Evolutionary conservation across 2,113 vertebrate genomes (phyloP).

Genomic region (Anolis carolinensis): DNA sequence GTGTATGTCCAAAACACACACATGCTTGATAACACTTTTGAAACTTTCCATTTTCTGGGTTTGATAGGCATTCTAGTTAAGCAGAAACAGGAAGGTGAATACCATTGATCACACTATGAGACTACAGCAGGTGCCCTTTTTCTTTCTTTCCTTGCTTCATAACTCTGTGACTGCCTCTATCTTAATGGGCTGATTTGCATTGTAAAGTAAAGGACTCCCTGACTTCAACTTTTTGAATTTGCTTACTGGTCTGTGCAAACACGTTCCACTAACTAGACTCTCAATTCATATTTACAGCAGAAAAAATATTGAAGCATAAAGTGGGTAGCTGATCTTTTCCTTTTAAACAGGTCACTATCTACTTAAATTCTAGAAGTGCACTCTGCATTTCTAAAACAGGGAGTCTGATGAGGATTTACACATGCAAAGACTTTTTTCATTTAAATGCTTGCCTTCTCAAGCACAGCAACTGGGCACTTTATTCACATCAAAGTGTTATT

Average conservation of each 20-base stretch:
- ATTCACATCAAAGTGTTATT: background rate
- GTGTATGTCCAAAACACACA: constrained; percentile 39
- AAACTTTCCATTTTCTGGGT: constrained; percentile 59
- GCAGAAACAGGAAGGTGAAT: constrained; percentile 48
- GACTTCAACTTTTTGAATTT: constrained; percentile 23
- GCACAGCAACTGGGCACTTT: background rate
- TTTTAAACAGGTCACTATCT: background rate
- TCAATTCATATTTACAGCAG: constrained; percentile 33
- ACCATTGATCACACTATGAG: constrained; percentile 44
- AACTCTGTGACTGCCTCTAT: constrained; percentile 41
- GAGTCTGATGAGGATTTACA: constrained; percentile 7
- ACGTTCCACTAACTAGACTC: background rate
- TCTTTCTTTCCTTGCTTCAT: constrained; percentile 32
- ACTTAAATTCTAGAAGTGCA: background rate
- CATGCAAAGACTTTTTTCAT: background rate
- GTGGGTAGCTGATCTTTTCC: constrained; percentile 13
- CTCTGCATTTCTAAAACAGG: background rate
- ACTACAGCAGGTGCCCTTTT: background rate
- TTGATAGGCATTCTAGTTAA: constrained; percentile 52
- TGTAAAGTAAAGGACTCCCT: background rate
- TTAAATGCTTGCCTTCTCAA: background rate
- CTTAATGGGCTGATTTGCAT: constrained; percentile 56
- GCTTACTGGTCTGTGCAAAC: constrained; percentile 21
- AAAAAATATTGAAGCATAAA: constrained; percentile 37
- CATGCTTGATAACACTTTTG: constrained; percentile 51